phyloP scores from a whole-genome alignment of 1,140 invertebrate genomes.

The Drosophila pandora region DNA sequence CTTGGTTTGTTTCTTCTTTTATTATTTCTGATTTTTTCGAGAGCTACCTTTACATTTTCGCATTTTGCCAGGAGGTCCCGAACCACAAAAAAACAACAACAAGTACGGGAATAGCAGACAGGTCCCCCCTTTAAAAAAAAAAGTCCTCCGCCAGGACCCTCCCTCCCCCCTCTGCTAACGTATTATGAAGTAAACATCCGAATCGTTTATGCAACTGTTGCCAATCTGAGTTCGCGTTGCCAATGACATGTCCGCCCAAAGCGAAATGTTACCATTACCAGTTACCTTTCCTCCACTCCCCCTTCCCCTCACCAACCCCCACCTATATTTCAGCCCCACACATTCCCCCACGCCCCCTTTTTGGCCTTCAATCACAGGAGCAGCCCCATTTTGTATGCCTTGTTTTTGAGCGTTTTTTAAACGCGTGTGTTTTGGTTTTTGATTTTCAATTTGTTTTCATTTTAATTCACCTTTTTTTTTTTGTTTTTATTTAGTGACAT shows the following conservation, averaged over 20 bases:
- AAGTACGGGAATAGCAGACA: not conserved
- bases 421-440: slow-evolving; percentile 2
- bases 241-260: slow-evolving; percentile 64
- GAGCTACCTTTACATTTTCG: slow-evolving; percentile 1
- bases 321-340: not conserved
- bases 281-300: not conserved
- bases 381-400: slow-evolving; percentile 63
- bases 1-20: too few relatives aligned
- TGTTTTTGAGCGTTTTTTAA: slow-evolving; percentile 51
- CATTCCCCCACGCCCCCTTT: not conserved
- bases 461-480: slow-evolving; percentile 40
- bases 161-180: not conserved
- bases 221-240: slow-evolving; percentile 61
- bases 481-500: slow-evolving; percentile 6
- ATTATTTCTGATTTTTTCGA: not conserved
- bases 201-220: slow-evolving; percentile 79
- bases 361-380: slow-evolving; percentile 59
- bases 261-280: slow-evolving; percentile 27
- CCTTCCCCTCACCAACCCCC: not conserved
- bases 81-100: slow-evolving; percentile 18
- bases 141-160: not conserved
- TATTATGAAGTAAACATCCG: slow-evolving; percentile 72
- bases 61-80: not conserved
- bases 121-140: not conserved
- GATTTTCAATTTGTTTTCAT: slow-evolving; percentile 49